phyloP scores from a whole-genome alignment of 2,888 invertebrate genomes.

The Chymomyza amoena region DNA sequence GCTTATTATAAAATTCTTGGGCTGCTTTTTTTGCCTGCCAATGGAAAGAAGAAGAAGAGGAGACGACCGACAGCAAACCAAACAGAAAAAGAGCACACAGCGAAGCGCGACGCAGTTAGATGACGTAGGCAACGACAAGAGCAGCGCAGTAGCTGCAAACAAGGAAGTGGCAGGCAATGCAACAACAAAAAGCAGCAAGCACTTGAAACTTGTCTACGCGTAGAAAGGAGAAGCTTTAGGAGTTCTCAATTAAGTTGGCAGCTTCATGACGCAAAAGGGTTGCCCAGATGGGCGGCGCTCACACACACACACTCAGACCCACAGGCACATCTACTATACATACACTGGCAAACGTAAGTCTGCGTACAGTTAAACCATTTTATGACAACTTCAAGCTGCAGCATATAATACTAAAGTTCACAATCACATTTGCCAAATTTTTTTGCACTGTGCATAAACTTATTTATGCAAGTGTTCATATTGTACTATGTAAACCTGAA shows the following conservation, averaged over 20 bases:
- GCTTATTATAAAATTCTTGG: slow-evolving; percentile 19
- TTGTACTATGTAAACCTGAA: not conserved
- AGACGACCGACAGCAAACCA: not conserved
- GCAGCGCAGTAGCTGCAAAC: not conserved
- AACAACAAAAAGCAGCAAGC: not conserved
- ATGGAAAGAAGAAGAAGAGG: slow-evolving; percentile 8
- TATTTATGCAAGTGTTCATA: not conserved
- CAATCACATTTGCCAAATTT: not conserved
- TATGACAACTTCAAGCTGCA: no score
- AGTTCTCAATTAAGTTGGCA: not conserved
- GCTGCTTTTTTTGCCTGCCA: not conserved
- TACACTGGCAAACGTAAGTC: no score
- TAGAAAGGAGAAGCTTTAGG: not conserved
- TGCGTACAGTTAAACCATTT: no score
- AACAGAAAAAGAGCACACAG: not conserved
- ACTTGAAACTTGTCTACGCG: not conserved
- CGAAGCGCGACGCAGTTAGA: not conserved
- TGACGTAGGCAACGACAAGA: not conserved
- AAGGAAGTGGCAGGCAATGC: slow-evolving; percentile 3
- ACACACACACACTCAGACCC: no score
- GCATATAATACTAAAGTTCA: no score
- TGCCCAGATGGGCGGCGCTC: not conserved
- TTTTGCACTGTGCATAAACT: not conserved
- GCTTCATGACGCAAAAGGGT: not conserved
- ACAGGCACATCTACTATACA: no score